Conservation (phyloP, 1,140 invertebrate genomes). For the Ceratina japonica region DNA sequence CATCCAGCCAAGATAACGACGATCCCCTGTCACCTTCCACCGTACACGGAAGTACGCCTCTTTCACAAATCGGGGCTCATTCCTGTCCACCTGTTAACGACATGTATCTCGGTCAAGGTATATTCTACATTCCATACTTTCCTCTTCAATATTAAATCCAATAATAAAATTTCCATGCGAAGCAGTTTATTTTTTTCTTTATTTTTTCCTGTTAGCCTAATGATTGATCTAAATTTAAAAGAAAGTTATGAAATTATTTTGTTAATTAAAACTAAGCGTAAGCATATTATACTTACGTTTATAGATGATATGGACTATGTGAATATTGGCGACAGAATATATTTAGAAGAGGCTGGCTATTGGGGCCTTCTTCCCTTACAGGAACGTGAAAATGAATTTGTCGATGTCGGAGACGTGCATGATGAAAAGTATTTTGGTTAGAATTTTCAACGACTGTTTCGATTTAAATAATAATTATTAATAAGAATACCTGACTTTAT, state of each 20-base stretch:
- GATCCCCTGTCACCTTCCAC: slow-evolving; percentile 77
- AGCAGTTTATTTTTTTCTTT: not conserved
- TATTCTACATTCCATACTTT: slow-evolving; percentile 16
- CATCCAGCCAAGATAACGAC: slow-evolving; percentile 74
- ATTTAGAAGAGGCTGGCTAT: slow-evolving; percentile 77
- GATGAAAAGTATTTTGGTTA: slow-evolving; percentile 73
- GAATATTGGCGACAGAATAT: slow-evolving; percentile 72
- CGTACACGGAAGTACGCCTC: slow-evolving; percentile 90
- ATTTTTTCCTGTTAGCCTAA: not conserved
- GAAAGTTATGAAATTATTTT: not conserved
- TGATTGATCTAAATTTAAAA: not conserved
- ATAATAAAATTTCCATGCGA: not conserved
- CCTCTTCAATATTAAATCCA: not conserved
- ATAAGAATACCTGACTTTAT: too few relatives aligned
- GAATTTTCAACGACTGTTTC: slow-evolving; percentile 45
- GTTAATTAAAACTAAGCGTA: slow-evolving; percentile 4
- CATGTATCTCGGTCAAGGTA: slow-evolving; percentile 80
- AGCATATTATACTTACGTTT: slow-evolving; percentile 43
- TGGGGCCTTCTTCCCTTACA: slow-evolving; percentile 76
- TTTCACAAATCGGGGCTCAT: slow-evolving; percentile 91
- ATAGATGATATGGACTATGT: slow-evolving; percentile 60
- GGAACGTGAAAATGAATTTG: slow-evolving; percentile 73
- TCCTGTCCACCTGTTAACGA: slow-evolving; percentile 77
- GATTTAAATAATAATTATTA: slow-evolving; percentile 10
- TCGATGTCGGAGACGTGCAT: slow-evolving; percentile 65